Percentiles rank a stretch among this genome's conserved stretches.
Conservation (phyloP, 2,888 invertebrate species). For the Cheilosia variabilis region DNA sequence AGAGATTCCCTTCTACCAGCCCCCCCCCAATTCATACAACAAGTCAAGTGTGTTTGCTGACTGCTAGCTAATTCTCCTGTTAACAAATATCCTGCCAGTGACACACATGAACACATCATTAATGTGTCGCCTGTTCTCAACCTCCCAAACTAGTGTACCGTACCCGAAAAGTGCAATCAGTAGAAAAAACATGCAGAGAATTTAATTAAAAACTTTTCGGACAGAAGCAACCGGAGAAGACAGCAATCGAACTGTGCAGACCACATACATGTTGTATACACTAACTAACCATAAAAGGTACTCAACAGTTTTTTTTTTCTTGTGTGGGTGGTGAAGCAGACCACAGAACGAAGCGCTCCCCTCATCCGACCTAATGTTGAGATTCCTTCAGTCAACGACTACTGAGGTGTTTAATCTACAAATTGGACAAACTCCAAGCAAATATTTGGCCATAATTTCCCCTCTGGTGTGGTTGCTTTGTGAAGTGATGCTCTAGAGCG, state of each 20-base stretch:
- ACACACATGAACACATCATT: slow-evolving; percentile 69
- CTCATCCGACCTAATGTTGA: slow-evolving; percentile 34
- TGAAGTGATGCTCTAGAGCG: slow-evolving; percentile 18
- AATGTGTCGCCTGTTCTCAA: slow-evolving; percentile 46
- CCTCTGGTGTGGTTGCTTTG: slow-evolving; percentile 28
- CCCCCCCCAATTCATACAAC: slow-evolving; percentile 6
- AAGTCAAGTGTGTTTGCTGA: slow-evolving; percentile 66
- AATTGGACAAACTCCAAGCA: slow-evolving; percentile 74
- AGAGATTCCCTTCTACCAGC: not conserved
- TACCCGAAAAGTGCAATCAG: slow-evolving; percentile 64
- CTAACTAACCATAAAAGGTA: slow-evolving; percentile 52
- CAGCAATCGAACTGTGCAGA: slow-evolving; percentile 1
- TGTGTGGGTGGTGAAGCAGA: slow-evolving; percentile 1
- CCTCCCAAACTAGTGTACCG: not conserved
- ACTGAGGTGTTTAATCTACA: slow-evolving; percentile 75
- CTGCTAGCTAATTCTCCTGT: slow-evolving; percentile 50
- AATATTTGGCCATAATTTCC: slow-evolving; percentile 73
- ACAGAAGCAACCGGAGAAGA: slow-evolving; percentile 24
- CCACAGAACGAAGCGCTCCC: slow-evolving; percentile 18
- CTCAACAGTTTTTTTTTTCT: slow-evolving; percentile 40
- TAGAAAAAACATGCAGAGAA: slow-evolving; percentile 70
- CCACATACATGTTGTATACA: slow-evolving; percentile 13
- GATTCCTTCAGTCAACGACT: slow-evolving; percentile 57
- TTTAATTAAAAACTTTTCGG: slow-evolving; percentile 74
- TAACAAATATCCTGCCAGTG: slow-evolving; percentile 54